Evolutionary conservation across 2,888 invertebrate species (phyloP).

Genomic region (Tenthredo notha): DNA sequence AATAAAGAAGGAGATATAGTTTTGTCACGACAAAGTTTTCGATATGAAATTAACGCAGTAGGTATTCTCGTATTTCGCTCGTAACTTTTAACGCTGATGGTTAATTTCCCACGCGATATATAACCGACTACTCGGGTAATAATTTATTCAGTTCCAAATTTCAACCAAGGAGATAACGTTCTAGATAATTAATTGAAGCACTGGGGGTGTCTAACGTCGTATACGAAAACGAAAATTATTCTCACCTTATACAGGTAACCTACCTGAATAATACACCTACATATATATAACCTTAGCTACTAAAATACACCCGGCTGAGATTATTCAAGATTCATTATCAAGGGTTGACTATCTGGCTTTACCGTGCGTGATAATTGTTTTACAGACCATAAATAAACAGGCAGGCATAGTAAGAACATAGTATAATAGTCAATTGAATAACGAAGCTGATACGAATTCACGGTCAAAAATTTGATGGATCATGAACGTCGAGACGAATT

Average conservation of each 20-base stretch:
- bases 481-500: too few relatives aligned
- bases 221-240: not conserved
- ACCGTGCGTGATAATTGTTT: constrained; percentile 34
- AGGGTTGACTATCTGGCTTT: not conserved
- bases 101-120: constrained; percentile 3
- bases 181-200: constrained; percentile 6
- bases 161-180: constrained; percentile 1
- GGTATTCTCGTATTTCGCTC: not conserved
- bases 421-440: not conserved
- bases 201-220: not conserved
- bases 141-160: constrained; percentile 24
- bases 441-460: not conserved
- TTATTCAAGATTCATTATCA: not conserved
- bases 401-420: not conserved
- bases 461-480: too few relatives aligned
- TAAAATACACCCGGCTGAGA: not conserved
- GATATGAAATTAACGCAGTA: not conserved
- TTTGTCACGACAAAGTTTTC: not conserved
- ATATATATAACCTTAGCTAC: not conserved
- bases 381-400: constrained; percentile 21
- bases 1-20: not conserved
- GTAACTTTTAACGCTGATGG: not conserved
- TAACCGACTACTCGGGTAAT: not conserved
- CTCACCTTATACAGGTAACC: not conserved
- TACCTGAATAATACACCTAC: not conserved